Conservation (phyloP, 2,113 vertebrate genomes). For the Thinocorus orbignyianus region DNA sequence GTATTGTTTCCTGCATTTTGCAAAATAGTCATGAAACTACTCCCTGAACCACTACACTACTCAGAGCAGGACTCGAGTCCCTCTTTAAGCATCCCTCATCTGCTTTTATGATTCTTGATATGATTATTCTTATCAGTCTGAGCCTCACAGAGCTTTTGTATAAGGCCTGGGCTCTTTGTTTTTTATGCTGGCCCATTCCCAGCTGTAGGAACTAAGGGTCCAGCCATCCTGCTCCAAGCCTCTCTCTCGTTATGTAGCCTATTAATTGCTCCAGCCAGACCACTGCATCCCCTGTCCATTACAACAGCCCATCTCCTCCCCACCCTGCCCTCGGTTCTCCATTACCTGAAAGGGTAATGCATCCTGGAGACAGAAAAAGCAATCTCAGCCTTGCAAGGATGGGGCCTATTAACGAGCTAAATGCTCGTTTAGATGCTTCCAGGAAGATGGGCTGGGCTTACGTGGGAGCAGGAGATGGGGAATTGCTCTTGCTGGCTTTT, state of each 20-base stretch:
- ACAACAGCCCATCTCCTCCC: accelerated
- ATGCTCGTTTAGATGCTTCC: neutral
- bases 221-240: neutral
- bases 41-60: neutral
- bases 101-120: neutral
- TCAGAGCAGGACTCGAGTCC: neutral
- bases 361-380: neutral
- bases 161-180: neutral
- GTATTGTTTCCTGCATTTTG: neutral
- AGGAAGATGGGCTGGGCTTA: neutral
- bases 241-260: neutral
- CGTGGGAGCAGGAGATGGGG: neutral
- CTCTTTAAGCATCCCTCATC: neutral
- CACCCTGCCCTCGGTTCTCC: neutral
- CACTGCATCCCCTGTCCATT: neutral
- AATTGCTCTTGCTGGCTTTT: neutral
- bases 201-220: neutral
- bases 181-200: accelerated
- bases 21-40: neutral
- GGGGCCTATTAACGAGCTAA: neutral
- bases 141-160: neutral
- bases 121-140: neutral
- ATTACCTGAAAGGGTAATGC: neutral
- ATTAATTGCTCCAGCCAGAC: conserved; percentile 1
- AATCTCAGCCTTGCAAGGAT: neutral